Percentiles rank a stretch among this genome's conserved stretches.
Conservation (phyloP, 2,797 vertebrate species). For the Eutrigla gurnardus region DNA sequence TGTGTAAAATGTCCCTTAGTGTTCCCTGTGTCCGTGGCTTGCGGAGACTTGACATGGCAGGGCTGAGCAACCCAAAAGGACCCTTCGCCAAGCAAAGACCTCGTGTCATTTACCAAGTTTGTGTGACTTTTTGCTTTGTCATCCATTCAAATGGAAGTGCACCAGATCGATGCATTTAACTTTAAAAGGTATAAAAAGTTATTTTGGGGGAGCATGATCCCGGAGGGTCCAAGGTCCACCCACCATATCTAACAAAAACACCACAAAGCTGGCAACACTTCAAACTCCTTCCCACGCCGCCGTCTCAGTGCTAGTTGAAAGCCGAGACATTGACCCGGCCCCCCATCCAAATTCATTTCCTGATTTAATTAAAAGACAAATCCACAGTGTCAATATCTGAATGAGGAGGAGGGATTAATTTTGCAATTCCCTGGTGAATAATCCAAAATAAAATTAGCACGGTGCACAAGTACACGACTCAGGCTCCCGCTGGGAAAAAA, state of each 20-base stretch:
- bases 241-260: neutral
- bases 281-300: neutral
- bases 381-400: constrained; percentile 21
- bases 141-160: neutral
- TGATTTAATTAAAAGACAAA: constrained; percentile 24
- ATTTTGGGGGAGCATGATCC: too few relatives aligned
- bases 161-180: too few relatives aligned
- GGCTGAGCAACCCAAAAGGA: too few relatives aligned
- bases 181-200: too few relatives aligned
- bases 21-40: too few relatives aligned
- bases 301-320: constrained; percentile 1
- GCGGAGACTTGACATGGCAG: too few relatives aligned
- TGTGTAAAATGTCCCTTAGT: too few relatives aligned
- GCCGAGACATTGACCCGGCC: neutral
- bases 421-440: constrained; percentile 17
- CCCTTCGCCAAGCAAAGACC: too few relatives aligned
- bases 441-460: constrained; percentile 46
- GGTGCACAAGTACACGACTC: constrained; percentile 26
- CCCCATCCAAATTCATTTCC: constrained; percentile 7
- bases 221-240: neutral
- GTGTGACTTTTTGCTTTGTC: too few relatives aligned
- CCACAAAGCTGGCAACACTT: neutral
- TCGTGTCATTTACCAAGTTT: too few relatives aligned
- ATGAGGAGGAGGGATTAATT: constrained; percentile 4
- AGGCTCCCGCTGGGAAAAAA: constrained; percentile 21